Evolutionary conservation across 1,140 invertebrate species (phyloP).

Genomic region (Lepidurus couesii): DNA sequence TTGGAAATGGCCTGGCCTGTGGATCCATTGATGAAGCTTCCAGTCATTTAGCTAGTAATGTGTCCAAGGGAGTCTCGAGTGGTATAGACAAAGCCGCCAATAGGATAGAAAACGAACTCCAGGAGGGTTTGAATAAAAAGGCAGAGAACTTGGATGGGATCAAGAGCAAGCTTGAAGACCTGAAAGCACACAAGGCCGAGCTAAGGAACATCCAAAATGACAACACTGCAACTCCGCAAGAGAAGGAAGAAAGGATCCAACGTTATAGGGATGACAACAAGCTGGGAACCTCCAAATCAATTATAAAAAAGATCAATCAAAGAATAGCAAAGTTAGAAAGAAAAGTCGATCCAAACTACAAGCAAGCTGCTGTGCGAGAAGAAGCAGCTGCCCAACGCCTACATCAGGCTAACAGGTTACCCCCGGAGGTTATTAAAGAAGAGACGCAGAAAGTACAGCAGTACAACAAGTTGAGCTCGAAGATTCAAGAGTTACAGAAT

Average conservation of each 20-base stretch:
- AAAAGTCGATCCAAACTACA: too few species aligned
- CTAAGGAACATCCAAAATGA: too few species aligned
- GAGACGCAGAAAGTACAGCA: background rate
- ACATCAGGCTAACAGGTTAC: background rate
- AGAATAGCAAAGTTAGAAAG: too few species aligned
- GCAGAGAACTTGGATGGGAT: too few species aligned
- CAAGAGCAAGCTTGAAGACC: too few species aligned
- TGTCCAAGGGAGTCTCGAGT: background rate
- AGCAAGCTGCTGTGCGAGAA: background rate
- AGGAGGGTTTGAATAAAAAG: too few species aligned
- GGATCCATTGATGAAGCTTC: background rate
- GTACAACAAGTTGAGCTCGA: background rate
- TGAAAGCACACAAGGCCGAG: too few species aligned
- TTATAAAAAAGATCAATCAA: too few species aligned
- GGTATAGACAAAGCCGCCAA: background rate
- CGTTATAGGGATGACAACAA: too few species aligned
- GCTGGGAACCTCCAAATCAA: too few species aligned
- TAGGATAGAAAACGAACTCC: background rate
- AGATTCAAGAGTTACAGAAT: background rate
- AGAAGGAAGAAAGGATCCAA: too few species aligned
- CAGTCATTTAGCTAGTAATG: background rate
- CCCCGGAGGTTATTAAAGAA: background rate
- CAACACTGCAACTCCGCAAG: too few species aligned
- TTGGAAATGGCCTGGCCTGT: background rate
- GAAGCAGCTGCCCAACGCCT: background rate